Conservation (phyloP, 1,140 invertebrate genomes). For the Solen grandis region DNA sequence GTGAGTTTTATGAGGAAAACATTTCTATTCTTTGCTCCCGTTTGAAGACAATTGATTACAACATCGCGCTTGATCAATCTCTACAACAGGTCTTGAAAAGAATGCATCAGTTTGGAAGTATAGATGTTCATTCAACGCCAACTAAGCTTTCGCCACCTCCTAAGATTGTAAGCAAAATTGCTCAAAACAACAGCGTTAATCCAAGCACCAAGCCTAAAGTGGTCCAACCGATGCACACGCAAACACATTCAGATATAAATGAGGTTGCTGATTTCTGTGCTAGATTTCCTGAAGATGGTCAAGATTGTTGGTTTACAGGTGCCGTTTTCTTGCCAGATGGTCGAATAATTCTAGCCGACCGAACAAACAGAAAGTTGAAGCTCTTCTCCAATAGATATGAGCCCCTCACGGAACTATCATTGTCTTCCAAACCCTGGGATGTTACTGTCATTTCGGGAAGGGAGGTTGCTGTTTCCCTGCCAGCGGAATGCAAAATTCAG, state of each 20-base stretch:
- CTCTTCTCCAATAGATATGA: conserved; percentile 37
- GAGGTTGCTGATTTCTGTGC: conserved; percentile 51
- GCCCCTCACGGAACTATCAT: conserved; percentile 12
- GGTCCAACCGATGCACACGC: conserved; percentile 36
- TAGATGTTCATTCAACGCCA: conserved; percentile 35
- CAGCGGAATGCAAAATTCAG: conserved; percentile 47
- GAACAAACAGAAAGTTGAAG: conserved; percentile 49
- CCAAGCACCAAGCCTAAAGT: conserved; percentile 40
- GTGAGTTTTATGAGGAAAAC: conserved; percentile 53
- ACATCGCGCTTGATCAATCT: conserved; percentile 40
- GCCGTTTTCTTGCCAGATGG: conserved; percentile 45
- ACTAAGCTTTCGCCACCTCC: conserved; percentile 31
- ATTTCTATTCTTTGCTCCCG: conserved; percentile 42
- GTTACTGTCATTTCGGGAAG: conserved; percentile 22
- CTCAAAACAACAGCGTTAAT: background rate
- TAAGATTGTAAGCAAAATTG: conserved; percentile 7
- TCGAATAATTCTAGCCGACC: conserved; percentile 41
- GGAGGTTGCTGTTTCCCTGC: conserved; percentile 43
- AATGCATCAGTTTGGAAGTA: conserved; percentile 41
- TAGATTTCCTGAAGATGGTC: conserved; percentile 31
- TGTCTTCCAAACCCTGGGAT: conserved; percentile 55
- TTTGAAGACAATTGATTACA: conserved; percentile 39
- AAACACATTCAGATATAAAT: conserved; percentile 5
- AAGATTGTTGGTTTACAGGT: conserved; percentile 54
- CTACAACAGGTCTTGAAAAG: conserved; percentile 45